Conservation (phyloP, 2,797 vertebrate species). For the Buphagus erythrorhynchus region DNA sequence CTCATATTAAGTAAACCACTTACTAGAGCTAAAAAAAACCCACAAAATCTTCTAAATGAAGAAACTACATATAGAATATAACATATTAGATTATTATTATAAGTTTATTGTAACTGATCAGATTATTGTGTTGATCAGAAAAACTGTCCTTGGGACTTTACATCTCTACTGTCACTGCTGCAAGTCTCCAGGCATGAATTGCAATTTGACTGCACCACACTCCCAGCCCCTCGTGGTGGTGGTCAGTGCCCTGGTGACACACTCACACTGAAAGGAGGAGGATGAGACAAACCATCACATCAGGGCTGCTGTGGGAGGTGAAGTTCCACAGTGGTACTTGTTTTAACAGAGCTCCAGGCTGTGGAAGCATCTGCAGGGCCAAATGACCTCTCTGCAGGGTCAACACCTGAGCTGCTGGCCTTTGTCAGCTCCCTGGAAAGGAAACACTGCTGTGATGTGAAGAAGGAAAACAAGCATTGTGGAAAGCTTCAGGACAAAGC, state of each 20-base stretch:
- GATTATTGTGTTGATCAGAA: not conserved
- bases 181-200: not conserved
- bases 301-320: not conserved
- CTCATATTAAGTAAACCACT: not conserved
- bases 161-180: not conserved
- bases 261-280: fast-evolving
- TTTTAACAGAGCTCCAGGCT: not conserved
- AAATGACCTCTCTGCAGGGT: not conserved
- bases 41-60: not conserved
- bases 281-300: not conserved
- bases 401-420: constrained; percentile 16
- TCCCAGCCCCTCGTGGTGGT: not conserved
- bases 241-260: fast-evolving
- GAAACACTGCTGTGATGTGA: not conserved
- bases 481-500: constrained; percentile 11
- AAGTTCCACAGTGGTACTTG: not conserved
- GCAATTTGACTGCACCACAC: fast-evolving
- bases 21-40: not conserved
- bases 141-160: not conserved
- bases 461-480: constrained; percentile 29
- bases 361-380: not conserved
- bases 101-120: not conserved
- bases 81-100: not conserved
- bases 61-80: not conserved
- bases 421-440: constrained; percentile 23